Conservation (phyloP, 2,888 invertebrate genomes). For the Agrotis clavis region DNA sequence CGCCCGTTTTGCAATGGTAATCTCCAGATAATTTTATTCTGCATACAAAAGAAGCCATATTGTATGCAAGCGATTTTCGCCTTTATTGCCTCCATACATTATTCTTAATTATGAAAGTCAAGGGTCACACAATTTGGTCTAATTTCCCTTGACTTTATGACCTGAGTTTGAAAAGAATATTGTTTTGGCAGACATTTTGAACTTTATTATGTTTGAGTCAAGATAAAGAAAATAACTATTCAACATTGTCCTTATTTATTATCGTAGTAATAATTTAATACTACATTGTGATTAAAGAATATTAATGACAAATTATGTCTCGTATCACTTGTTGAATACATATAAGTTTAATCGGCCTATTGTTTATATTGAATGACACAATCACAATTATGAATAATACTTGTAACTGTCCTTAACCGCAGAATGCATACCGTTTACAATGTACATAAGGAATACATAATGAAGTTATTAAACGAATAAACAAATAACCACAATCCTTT, state of each 20-base stretch:
- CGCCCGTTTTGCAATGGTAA: constrained; percentile 60
- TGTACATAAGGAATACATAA: neutral
- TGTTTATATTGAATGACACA: constrained; percentile 42
- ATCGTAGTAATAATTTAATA: constrained; percentile 20
- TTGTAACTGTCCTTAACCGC: constrained; percentile 32
- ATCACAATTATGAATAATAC: constrained; percentile 38
- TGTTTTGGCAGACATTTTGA: constrained; percentile 14
- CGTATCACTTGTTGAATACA: constrained; percentile 46
- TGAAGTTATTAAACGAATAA: neutral
- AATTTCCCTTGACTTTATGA: constrained; percentile 27
- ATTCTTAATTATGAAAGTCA: constrained; percentile 44
- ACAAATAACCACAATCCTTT: neutral
- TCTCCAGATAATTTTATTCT: constrained; percentile 57
- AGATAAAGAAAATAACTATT: constrained; percentile 22
- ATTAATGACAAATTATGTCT: constrained; percentile 45
- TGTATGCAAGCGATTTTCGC: constrained; percentile 42
- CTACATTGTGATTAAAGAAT: constrained; percentile 40
- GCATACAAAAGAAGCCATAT: constrained; percentile 37
- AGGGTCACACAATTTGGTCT: constrained; percentile 28
- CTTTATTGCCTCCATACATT: constrained; percentile 38
- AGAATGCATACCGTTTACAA: constrained; percentile 27
- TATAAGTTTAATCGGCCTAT: constrained; percentile 35
- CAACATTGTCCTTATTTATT: constrained; percentile 35
- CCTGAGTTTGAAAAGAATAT: constrained; percentile 2
- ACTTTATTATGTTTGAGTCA: neutral